Base-by-base conservation (phyloP, 2,113 vertebrate genomes). In the Neodontobutis hainanensis region DNA sequence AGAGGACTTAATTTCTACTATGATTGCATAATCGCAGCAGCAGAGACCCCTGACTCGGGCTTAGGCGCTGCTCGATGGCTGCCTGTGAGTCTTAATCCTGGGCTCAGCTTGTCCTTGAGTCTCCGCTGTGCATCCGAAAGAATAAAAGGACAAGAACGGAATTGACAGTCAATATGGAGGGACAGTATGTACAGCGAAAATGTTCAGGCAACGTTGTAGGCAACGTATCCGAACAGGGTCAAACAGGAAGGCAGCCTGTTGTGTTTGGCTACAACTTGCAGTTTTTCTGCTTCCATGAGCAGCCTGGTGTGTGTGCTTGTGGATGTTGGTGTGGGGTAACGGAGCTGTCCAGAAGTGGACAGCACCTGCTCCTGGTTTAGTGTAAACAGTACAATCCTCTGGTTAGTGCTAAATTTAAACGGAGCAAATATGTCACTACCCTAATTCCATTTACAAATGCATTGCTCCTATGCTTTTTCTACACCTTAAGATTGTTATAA, bases 71-170 rank as follows among this genome's bases (percentile, higher is more conserved):
- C 71, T 32, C 55, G 34, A 55, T 59, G 32, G 27, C n/a, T 4
- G 68, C 10, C 40, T 44, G 48, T 4, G 16, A 11, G 40, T 34
- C 56, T 34, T 73, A 70, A 84, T 81, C 71, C 77, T 4, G 66
- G 68, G 60, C 68, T 77, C 52, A 6, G 69, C 66, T 63, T 85
- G 87, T n/a, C 89, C 85, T 90, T 88, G 84, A 90, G 44, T 66
- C 66, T 55, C 53, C 38, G 61, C 64, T 11, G 52, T 36, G 52
- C 34, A 55, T 34, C 52, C 14, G 34, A 14, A 3, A 8, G 2
- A 55, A 55, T 36, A 55, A 6, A 55, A 8, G 34, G 52, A 36
- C 34, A 38, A 55, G 14, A 55, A 15, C 52, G 34, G 15, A 36
- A 1, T 32, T 36, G 52, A n/a, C 14, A 55, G 34, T 14, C 12